Evolutionary conservation across 2,113 vertebrate species (phyloP).

Genomic region (Lepisosteus oculatus): DNA sequence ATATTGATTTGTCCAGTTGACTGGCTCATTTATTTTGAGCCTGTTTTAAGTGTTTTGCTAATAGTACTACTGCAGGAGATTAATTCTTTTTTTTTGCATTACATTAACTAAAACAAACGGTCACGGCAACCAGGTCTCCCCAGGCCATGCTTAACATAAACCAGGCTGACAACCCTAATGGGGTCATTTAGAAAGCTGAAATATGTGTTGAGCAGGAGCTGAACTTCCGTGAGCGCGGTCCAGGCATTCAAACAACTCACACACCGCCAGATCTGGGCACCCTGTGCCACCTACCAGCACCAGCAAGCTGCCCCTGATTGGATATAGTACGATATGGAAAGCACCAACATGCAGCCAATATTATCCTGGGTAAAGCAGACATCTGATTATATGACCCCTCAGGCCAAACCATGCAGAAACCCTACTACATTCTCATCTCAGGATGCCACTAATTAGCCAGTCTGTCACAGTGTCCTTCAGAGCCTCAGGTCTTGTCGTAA

Average conservation of each 20-base stretch:
- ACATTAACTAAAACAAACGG: constrained; percentile 7
- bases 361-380: too few relatives aligned
- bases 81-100: not conserved
- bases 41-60: not conserved
- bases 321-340: too few relatives aligned
- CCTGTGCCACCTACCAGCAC: too few relatives aligned
- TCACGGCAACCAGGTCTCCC: not conserved
- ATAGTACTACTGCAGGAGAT: not conserved
- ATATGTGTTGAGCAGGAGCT: not conserved
- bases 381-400: too few relatives aligned
- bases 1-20: not conserved
- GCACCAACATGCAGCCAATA: too few relatives aligned
- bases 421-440: too few relatives aligned
- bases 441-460: too few relatives aligned
- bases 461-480: too few relatives aligned
- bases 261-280: too few relatives aligned
- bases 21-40: constrained; percentile 1
- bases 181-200: constrained; percentile 8
- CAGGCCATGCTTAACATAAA: not conserved
- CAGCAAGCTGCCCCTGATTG: too few relatives aligned
- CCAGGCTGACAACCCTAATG: not conserved
- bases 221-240: not conserved
- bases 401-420: too few relatives aligned
- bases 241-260: not conserved
- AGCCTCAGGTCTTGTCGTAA: too few relatives aligned